These are phyloP conservation scores for Heteronetta atricapilla DNA, from an alignment of 2,113 vertebrate species.

Conservation along the genomic window DNA sequence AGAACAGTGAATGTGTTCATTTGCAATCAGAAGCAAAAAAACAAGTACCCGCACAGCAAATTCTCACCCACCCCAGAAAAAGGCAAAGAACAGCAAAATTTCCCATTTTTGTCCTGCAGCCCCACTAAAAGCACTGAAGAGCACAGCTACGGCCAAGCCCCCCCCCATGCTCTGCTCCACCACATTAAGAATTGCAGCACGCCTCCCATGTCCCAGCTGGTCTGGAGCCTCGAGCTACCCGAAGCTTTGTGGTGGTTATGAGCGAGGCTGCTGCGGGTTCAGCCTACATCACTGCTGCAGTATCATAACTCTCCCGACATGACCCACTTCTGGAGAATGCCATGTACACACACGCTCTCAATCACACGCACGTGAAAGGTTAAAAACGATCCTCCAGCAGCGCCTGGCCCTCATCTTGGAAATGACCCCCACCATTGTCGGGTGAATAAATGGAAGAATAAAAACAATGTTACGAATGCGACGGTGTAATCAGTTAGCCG, in stretches of 20 bases:
- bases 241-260: not conserved
- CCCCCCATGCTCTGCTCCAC: not conserved
- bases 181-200: not conserved
- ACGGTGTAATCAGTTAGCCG: not conserved
- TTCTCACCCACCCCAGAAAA: not conserved
- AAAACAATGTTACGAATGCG: not conserved
- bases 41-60: not conserved
- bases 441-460: not conserved
- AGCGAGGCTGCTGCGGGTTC: not conserved
- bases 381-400: not conserved
- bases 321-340: not conserved
- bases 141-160: not conserved
- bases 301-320: not conserved
- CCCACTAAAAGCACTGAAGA: not conserved
- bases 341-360: not conserved
- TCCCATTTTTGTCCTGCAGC: not conserved
- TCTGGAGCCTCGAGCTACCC: not conserved
- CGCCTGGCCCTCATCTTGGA: not conserved
- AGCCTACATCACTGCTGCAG: not conserved
- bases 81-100: not conserved
- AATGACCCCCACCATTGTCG: not conserved
- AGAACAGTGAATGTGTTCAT: not conserved
- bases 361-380: fast-evolving
- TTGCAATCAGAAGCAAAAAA: not conserved
- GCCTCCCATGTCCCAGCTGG: not conserved